phyloP scores from a whole-genome alignment of 2,888 invertebrate genomes.

The Dorcus parallelipipedus region DNA sequence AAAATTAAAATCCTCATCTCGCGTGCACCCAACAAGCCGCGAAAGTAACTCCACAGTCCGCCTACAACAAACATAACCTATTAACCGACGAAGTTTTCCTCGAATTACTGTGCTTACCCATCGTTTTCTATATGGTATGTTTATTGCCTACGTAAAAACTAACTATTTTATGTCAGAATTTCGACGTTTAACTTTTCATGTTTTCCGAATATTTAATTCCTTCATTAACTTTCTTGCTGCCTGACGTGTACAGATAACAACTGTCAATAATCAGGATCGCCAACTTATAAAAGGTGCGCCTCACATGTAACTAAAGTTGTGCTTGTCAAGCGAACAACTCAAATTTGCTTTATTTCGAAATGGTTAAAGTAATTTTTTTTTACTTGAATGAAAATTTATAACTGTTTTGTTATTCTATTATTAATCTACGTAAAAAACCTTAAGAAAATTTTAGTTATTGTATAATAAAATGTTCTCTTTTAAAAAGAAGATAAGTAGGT shows the following conservation, averaged over 20 bases:
- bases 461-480: too few relatives aligned
- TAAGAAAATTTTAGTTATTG: too few relatives aligned
- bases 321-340: too few relatives aligned
- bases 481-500: too few relatives aligned
- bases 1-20: conserved; percentile 98
- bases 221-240: background rate
- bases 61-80: conserved; percentile 58
- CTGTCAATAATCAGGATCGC: conserved; percentile 2
- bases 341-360: too few relatives aligned
- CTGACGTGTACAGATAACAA: conserved; percentile 15
- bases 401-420: too few relatives aligned
- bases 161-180: conserved; percentile 3
- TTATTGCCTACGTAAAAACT: conserved; percentile 1
- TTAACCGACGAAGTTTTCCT: background rate
- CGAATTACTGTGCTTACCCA: conserved; percentile 6
- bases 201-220: conserved; percentile 4
- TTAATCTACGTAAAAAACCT: too few relatives aligned
- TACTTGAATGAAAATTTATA: too few relatives aligned
- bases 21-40: conserved; percentile 89
- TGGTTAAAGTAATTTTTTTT: too few relatives aligned
- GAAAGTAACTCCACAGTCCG: conserved; percentile 94
- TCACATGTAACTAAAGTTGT: too few relatives aligned
- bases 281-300: background rate
- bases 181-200: conserved; percentile 8
- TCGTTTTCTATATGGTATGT: conserved; percentile 1